Evolutionary conservation across 2,113 vertebrate species (phyloP).

Genomic region (Dasyurus viverrinus): DNA sequence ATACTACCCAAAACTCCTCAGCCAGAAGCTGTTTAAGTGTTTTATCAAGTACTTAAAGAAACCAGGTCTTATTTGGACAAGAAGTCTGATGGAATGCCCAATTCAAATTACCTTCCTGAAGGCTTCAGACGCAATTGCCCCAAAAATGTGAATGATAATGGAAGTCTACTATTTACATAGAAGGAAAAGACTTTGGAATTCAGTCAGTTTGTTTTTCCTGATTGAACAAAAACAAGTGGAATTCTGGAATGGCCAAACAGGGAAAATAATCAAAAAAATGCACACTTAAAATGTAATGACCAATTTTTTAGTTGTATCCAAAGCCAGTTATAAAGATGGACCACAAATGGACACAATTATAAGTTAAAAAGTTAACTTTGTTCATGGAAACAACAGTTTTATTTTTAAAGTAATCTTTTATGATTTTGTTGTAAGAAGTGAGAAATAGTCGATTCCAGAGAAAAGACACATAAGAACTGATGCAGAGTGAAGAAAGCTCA

Average conservation of each 20-base stretch:
- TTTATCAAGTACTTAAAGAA: background rate
- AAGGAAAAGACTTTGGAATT: background rate
- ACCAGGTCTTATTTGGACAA: background rate
- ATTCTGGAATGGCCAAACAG: background rate
- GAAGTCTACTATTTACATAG: background rate
- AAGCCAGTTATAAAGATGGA: background rate
- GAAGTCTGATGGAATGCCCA: fast-evolving
- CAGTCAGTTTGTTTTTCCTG: background rate
- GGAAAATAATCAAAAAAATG: background rate
- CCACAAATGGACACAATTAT: background rate
- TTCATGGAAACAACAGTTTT: background rate
- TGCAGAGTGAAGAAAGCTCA: background rate
- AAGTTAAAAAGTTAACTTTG: background rate
- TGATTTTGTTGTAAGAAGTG: background rate
- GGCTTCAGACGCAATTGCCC: background rate
- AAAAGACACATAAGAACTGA: background rate
- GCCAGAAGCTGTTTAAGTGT: too few relatives aligned
- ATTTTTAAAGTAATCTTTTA: background rate
- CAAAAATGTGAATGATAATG: background rate
- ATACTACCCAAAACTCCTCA: background rate
- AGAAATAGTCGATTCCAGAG: background rate
- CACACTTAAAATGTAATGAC: background rate
- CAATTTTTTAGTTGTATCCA: background rate
- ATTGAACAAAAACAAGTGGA: background rate
- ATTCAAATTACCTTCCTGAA: too few relatives aligned